Conservation (phyloP, 1,140 invertebrate species). For the Holotrichia oblita region DNA sequence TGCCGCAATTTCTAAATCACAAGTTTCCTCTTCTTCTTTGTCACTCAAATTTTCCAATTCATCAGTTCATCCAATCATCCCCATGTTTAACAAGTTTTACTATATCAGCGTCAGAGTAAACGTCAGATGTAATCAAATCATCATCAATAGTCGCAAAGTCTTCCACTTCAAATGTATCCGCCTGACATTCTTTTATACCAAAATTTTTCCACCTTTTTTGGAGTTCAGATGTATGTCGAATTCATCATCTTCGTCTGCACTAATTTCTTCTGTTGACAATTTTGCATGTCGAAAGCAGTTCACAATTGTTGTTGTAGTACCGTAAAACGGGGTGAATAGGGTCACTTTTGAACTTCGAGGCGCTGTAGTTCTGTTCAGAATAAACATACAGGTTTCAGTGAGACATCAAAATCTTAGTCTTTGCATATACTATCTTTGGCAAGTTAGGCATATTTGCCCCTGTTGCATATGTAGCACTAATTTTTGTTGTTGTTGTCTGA, state of each 20-base stretch:
- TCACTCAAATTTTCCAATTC: no score
- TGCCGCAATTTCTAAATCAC: no score
- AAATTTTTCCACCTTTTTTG: not conserved
- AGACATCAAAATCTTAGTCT: constrained; percentile 21
- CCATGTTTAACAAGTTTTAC: no score
- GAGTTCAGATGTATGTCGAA: not conserved
- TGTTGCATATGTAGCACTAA: not conserved
- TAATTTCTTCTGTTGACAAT: not conserved
- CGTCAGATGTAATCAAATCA: no score
- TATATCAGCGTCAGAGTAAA: no score
- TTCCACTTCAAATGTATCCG: no score
- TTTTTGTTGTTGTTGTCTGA: constrained; percentile 24
- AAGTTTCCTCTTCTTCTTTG: no score
- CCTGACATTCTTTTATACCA: not conserved
- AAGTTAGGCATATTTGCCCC: not conserved
- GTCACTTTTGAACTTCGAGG: constrained; percentile 17
- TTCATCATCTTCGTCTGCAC: not conserved
- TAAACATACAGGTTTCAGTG: not conserved
- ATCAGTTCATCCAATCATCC: no score
- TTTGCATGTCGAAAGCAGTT: not conserved
- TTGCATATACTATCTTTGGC: not conserved
- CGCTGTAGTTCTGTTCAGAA: not conserved
- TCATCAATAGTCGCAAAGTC: no score
- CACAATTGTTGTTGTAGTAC: not conserved
- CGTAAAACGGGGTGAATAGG: constrained; percentile 29